Base-by-base conservation (phyloP, 2,113 vertebrate species). In the Nansenia antarctica region DNA sequence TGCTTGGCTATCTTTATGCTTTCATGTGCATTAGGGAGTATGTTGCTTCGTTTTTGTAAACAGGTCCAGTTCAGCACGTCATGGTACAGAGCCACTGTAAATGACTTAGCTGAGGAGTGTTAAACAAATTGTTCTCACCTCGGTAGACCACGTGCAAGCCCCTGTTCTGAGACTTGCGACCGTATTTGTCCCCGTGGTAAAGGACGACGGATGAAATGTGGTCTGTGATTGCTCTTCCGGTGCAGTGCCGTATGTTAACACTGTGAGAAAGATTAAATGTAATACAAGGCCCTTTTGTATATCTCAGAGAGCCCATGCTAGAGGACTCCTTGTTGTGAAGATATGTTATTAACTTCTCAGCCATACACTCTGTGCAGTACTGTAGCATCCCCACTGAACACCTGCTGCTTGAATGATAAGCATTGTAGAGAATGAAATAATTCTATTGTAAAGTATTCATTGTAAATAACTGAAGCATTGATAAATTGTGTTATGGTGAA, bases 261-360 rank as follows among this genome's bases (percentile, higher is more conserved):
- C 34, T 37, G 20, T 14, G 3, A 11, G 34, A 27, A 39, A 54
- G 49, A 55, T 67, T 27, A 37, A 39, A 37, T 14, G n/a, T 22
- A 34, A 12, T 26, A n/a, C 32, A 31, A 63, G 15, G 12, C 39
- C 61, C 14, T 12, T 18, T 57, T 57, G 26, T 24, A n/a, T 30
- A 27, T 27, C 15, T 27, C 55, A 58, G 55, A 30, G 55, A 58
- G 55, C n/a, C 45, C 45, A n/a, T 20, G 15, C 20, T 15, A 49
- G 45, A 49, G 45, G 18, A 2, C 5, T 22, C 7, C 45, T 20
- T 9, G n/a, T 49, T 49, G 45, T 20, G 45, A 3, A 49, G 45
- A 49, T 49, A 49, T 49, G 45, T 20, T 49, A n/a, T 49, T 49
- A 20, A 49, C 45, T n/a, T 49, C 45, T 49, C 45, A 49, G 45